Evolutionary conservation across 2,888 invertebrate genomes (phyloP).

Genomic region (Dusona sp.): DNA sequence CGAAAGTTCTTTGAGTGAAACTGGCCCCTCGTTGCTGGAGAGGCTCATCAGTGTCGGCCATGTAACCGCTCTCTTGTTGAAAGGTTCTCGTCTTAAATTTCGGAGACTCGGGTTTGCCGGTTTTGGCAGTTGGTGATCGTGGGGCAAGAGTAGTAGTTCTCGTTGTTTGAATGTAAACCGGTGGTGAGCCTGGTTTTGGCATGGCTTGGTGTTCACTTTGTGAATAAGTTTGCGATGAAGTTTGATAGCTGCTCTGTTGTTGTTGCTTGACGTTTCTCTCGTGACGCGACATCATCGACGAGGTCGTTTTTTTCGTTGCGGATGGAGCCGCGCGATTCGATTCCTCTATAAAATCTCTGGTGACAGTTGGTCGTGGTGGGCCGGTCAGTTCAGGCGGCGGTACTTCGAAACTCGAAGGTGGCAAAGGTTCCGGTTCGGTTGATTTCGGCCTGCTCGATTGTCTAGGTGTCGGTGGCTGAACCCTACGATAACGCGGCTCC

Average conservation of each 20-base stretch:
- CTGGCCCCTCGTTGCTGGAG: constrained; percentile 78
- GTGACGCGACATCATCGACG: constrained; percentile 73
- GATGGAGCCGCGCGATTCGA: constrained; percentile 24
- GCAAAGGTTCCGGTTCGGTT: constrained; percentile 86
- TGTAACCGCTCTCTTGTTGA: constrained; percentile 88
- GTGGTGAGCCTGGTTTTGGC: constrained; percentile 82
- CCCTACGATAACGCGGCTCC: constrained; percentile 87
- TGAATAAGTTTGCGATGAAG: constrained; percentile 67
- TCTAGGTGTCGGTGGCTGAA: constrained; percentile 85
- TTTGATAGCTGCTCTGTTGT: constrained; percentile 66
- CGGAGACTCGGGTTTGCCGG: constrained; percentile 85
- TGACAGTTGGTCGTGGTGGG: constrained; percentile 75
- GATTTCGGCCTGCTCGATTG: constrained; percentile 85
- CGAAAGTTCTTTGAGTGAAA: constrained; percentile 74
- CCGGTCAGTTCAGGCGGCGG: constrained; percentile 81
- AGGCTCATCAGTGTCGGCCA: constrained; percentile 90
- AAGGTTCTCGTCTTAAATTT: constrained; percentile 85
- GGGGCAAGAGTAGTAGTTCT: constrained; percentile 80
- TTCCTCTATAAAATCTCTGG: constrained; percentile 76
- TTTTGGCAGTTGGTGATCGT: constrained; percentile 73
- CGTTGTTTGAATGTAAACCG: constrained; percentile 80
- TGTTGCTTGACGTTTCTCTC: constrained; percentile 78
- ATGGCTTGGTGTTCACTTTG: constrained; percentile 74
- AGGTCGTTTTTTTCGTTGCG: constrained; percentile 73
- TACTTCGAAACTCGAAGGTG: constrained; percentile 86